Base-by-base conservation (phyloP, 1,140 invertebrate species). In the Sycophila sp. region DNA sequence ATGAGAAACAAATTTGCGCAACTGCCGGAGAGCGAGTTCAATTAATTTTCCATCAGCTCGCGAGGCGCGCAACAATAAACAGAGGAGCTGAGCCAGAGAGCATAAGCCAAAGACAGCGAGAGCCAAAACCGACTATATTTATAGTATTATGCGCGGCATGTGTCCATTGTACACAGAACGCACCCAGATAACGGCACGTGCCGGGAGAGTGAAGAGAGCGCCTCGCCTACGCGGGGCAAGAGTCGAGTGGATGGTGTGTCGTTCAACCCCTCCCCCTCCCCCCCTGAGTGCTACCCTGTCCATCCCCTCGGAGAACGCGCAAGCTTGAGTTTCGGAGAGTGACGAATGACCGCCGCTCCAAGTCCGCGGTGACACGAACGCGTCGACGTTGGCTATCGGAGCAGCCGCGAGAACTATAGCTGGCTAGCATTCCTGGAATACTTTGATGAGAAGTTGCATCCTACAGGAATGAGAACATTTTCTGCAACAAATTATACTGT, bases 281-380 rank as follows among this genome's bases (percentile, higher is more conserved):
- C 11, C 32, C 63, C 15, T 34, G 28, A 53, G 19, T 53, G 49
- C 28, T 26, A 15, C 24, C n/a, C 11, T 17, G 13, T 26, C 40
- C 6, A 17, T 28, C 32, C 4, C 17, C 11, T 26, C 5, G 19
- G 26, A 34, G 58, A 40, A 28, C 38, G 60, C 28, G 53, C 47
- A 11, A 40, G 67, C 72, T 75, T 64, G 13, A 71, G 62, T 67
- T 74, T 65, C 70, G 76, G 81, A 82, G 80, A 82, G 75, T 82
- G 81, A 82, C 78, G 76, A 75, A 82, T 82, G 80, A 80, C 78
- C 77, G 73, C 76, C 79, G 79, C 78, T 78, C 78, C 71, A 72
- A 76, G 74, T 77, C 73, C 76, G 76, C n/a, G n/a, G n/a, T n/a
- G n/a, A n/a, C n/a, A n/a, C n/a, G n/a, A n/a, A n/a, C n/a, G n/a